A percentile compares a stretch with the other conserved stretches of the same genome.
These are phyloP conservation scores for Pterocles orientalis DNA, from an alignment of 2,113 vertebrate species.

Conservation along the genomic window DNA sequence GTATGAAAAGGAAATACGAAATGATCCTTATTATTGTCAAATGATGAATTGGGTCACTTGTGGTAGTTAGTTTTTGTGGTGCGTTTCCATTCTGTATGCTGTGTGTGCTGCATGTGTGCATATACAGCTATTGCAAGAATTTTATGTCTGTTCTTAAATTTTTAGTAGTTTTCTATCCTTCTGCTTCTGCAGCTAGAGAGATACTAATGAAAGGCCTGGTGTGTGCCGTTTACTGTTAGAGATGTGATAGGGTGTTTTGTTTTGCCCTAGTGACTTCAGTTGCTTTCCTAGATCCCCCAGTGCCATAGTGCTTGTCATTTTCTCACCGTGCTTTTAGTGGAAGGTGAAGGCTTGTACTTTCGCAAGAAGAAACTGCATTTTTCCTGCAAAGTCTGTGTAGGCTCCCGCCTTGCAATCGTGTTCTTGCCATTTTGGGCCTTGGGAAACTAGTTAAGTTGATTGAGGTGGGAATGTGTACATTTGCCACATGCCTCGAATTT, in stretches of 20 bases:
- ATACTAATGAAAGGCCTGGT: neutral
- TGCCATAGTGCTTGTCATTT: neutral
- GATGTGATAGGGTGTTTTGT: neutral
- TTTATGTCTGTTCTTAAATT: neutral
- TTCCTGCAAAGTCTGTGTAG: neutral
- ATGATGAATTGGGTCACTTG: neutral
- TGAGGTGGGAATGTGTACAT: neutral
- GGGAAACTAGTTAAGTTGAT: neutral
- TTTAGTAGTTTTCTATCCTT: neutral
- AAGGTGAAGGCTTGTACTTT: neutral
- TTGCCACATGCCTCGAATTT: neutral
- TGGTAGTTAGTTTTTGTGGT: neutral
- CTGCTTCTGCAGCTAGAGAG: neutral
- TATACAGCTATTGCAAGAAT: neutral
- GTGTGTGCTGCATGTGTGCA: fast-evolving
- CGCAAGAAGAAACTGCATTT: neutral
- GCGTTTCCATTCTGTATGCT: neutral
- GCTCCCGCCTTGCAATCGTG: neutral
- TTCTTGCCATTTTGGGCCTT: neutral
- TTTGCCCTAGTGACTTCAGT: neutral
- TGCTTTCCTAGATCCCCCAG: neutral
- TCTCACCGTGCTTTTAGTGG: neutral
- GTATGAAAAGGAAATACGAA: neutral
- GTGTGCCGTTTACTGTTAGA: neutral
- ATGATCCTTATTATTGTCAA: neutral